phyloP scores from a whole-genome alignment of 2,113 vertebrate species.

The Ptychochromis oligacanthus region DNA sequence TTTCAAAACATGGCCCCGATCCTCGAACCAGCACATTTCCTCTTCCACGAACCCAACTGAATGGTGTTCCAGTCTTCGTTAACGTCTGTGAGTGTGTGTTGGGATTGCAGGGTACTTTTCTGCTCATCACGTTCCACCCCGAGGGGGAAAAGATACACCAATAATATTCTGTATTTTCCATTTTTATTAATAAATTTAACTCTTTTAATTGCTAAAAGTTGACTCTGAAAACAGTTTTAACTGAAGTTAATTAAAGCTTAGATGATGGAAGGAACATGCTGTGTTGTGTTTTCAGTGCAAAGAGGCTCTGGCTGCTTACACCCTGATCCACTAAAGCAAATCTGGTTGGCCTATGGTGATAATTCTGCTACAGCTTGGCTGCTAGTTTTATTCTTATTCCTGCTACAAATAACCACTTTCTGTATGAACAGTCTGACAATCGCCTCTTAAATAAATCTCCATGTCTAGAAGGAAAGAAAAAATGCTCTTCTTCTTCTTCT shows the following conservation, averaged over 20 bases:
- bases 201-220: not conserved
- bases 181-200: not conserved
- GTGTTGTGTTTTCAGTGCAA: not conserved
- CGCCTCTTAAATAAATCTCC: too few species aligned
- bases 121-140: slow-evolving; percentile 36
- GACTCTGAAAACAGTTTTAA: not conserved
- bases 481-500: too few species aligned
- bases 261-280: not conserved
- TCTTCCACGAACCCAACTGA: slow-evolving; percentile 27
- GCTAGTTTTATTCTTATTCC: not conserved
- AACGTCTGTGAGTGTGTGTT: not conserved
- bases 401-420: not conserved
- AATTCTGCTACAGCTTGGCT: not conserved
- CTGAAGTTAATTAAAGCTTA: not conserved
- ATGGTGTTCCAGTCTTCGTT: not conserved
- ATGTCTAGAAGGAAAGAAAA: too few species aligned
- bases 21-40: slow-evolving; percentile 54
- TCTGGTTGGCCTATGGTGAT: not conserved
- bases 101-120: not conserved
- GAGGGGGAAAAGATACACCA: slow-evolving; percentile 9
- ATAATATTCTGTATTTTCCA: slow-evolving; percentile 1
- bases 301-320: not conserved
- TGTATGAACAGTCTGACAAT: fast-evolving
- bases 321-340: not conserved
- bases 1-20: slow-evolving; percentile 67